Percentiles rank a stretch among this genome's conserved stretches.
phyloP scores from a whole-genome alignment of 2,113 vertebrate species.

The Indicator indicator region DNA sequence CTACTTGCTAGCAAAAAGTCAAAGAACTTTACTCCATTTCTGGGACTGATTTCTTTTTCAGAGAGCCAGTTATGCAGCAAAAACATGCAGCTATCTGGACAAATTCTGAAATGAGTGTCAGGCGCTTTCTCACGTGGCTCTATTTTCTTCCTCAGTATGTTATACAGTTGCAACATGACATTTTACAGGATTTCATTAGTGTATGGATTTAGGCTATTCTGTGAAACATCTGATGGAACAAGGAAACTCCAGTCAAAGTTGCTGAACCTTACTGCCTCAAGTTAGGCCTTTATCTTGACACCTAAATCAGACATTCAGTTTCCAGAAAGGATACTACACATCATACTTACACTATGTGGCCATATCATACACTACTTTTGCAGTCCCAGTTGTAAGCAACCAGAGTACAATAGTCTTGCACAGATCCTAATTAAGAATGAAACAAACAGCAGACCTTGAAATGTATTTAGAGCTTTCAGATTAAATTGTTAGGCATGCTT shows the following conservation, averaged over 20 bases:
- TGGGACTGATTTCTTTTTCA: neutral
- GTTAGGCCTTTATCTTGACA: neutral
- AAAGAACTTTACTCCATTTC: neutral
- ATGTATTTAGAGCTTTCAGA: neutral
- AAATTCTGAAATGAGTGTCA: neutral
- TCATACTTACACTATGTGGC: neutral
- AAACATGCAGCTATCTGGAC: neutral
- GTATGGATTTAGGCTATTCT: neutral
- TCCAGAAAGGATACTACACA: neutral
- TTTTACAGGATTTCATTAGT: neutral
- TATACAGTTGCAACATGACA: neutral
- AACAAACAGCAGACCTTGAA: neutral
- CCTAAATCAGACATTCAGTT: neutral
- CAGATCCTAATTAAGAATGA: neutral
- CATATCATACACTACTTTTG: neutral
- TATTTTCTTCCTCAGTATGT: neutral
- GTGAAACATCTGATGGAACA: neutral
- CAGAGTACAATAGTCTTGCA: neutral
- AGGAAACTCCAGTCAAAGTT: conserved; percentile 6
- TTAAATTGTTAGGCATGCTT: neutral
- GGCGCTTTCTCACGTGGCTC: neutral
- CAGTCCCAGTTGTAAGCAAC: neutral
- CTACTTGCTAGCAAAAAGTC: neutral
- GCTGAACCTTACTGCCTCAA: neutral
- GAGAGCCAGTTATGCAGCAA: neutral